phyloP scores from a whole-genome alignment of 2,888 invertebrate species.

The Agrochola circellaris region DNA sequence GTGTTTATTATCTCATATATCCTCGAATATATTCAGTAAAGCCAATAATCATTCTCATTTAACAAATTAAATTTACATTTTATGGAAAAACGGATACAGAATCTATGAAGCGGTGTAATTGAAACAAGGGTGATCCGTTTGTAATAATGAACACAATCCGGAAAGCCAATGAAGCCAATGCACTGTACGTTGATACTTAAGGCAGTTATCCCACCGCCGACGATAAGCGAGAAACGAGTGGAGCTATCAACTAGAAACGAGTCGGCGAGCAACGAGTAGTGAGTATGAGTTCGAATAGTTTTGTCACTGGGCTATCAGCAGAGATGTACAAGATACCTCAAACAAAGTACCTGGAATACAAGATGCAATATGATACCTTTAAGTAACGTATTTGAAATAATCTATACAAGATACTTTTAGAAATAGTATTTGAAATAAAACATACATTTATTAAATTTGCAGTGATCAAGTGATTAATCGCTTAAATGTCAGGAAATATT shows the following conservation, averaged over 20 bases:
- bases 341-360: no score
- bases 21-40: slow-evolving; percentile 26
- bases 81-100: slow-evolving; percentile 23
- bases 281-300: not conserved
- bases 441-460: no score
- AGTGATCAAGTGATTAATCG: no score
- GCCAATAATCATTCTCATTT: slow-evolving; percentile 24
- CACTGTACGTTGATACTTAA: slow-evolving; percentile 12
- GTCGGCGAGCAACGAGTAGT: not conserved
- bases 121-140: slow-evolving; percentile 36
- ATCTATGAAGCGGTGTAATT: slow-evolving; percentile 39
- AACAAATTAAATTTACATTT: slow-evolving; percentile 38
- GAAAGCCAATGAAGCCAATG: slow-evolving; percentile 46
- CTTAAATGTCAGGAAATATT: no score
- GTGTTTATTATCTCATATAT: slow-evolving; percentile 7
- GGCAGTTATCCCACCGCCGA: not conserved
- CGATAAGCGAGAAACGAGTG: not conserved
- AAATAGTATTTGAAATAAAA: no score
- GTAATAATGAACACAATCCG: slow-evolving; percentile 44
- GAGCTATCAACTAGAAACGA: not conserved
- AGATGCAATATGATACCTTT: no score
- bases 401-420: no score
- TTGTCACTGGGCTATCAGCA: not conserved
- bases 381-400: no score
- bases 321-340: no score